Conservation (phyloP, 2,888 invertebrate genomes). For the Cecidostiba fungosa region DNA sequence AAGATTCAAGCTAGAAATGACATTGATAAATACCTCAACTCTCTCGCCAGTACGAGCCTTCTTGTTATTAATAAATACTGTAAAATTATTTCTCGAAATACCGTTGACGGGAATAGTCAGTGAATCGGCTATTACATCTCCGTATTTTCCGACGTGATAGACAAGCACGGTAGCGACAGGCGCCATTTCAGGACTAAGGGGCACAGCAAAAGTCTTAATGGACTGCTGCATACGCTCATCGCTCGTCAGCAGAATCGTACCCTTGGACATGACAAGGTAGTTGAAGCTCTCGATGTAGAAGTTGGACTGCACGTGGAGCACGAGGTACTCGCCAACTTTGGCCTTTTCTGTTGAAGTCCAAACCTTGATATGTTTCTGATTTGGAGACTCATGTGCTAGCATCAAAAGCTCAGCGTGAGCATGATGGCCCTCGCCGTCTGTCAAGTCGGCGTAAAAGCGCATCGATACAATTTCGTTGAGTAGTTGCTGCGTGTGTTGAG, state of each 20-base stretch:
- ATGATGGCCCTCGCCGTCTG: conserved; percentile 86
- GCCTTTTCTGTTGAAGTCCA: conserved; percentile 92
- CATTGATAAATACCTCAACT: conserved; percentile 83
- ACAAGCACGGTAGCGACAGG: conserved; percentile 95
- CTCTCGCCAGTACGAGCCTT: conserved; percentile 96
- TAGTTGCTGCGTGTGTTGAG: conserved; percentile 83
- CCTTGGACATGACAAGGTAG: conserved; percentile 95
- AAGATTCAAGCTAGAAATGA: not conserved
- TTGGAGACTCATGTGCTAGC: conserved; percentile 90
- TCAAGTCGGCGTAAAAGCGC: conserved; percentile 86
- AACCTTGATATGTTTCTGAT: conserved; percentile 91
- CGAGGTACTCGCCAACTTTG: conserved; percentile 95
- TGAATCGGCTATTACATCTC: conserved; percentile 94
- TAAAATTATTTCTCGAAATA: conserved; percentile 94
- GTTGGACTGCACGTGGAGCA: conserved; percentile 96
- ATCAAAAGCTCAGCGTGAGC: conserved; percentile 87
- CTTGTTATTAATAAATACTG: conserved; percentile 93
- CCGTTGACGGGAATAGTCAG: conserved; percentile 98
- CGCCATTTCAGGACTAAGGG: conserved; percentile 93
- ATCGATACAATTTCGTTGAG: conserved; percentile 86
- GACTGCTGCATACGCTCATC: conserved; percentile 91
- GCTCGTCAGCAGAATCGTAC: conserved; percentile 92
- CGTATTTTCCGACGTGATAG: conserved; percentile 91
- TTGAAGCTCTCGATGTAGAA: conserved; percentile 94
- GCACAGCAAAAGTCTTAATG: conserved; percentile 90